Percentiles rank a stretch among this genome's conserved stretches.
phyloP scores from a whole-genome alignment of 2,888 invertebrate genomes.

The Agapetus fuscipes region DNA sequence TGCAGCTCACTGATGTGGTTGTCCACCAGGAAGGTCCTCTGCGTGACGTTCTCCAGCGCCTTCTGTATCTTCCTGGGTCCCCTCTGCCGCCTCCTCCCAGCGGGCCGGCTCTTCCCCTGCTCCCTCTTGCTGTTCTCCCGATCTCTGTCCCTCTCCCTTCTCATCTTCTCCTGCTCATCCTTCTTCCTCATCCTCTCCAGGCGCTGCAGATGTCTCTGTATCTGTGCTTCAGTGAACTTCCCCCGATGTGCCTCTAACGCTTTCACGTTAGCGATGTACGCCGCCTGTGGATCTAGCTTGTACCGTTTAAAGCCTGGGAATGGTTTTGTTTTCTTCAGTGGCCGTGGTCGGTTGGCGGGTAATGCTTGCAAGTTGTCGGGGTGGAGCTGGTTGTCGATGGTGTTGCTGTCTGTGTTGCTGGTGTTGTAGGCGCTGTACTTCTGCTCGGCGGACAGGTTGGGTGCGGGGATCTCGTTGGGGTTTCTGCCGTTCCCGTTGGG shows the following conservation, averaged over 20 bases:
- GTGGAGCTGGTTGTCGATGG: slow-evolving; percentile 21
- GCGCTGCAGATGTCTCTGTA: slow-evolving; percentile 34
- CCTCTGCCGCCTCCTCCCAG: slow-evolving; percentile 22
- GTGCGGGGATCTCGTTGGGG: slow-evolving; percentile 46
- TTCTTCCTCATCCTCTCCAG: slow-evolving; percentile 37
- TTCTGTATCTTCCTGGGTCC: slow-evolving; percentile 22
- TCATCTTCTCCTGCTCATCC: slow-evolving; percentile 34
- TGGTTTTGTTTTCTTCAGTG: slow-evolving; percentile 21
- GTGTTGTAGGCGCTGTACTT: slow-evolving; percentile 6
- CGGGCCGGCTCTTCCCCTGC: slow-evolving; percentile 3
- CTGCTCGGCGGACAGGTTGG: slow-evolving; percentile 31
- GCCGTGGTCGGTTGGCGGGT: slow-evolving; percentile 6
- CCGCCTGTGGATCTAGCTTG: slow-evolving; percentile 39
- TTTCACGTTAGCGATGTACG: slow-evolving; percentile 36
- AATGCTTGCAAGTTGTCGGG: background rate
- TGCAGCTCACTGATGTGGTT: slow-evolving; percentile 46
- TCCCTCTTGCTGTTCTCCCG: slow-evolving; percentile 20
- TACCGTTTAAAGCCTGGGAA: slow-evolving; percentile 39
- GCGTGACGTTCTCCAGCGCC: slow-evolving; percentile 37
- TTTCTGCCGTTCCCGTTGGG: slow-evolving; percentile 34
- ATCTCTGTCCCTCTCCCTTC: slow-evolving; percentile 27
- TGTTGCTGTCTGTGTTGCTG: slow-evolving; percentile 9
- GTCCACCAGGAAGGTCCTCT: slow-evolving; percentile 46
- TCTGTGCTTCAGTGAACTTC: slow-evolving; percentile 35
- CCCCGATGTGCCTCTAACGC: slow-evolving; percentile 37